phyloP scores from a whole-genome alignment of 2,888 invertebrate species.

The Caenorhabditis imperialis region DNA sequence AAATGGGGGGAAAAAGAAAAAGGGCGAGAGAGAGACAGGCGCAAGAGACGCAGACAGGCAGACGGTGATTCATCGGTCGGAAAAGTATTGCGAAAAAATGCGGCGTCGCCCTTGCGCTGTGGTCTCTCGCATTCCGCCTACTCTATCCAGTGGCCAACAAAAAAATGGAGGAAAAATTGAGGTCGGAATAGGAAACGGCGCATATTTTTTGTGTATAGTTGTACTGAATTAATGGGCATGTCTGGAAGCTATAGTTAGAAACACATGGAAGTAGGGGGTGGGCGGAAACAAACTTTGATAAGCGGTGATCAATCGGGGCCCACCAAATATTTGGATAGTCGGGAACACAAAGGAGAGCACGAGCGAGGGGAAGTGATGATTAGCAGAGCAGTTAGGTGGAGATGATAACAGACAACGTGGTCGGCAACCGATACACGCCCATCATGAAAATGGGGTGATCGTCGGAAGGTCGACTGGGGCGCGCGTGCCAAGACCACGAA shows the following conservation, averaged over 20 bases:
- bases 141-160: neutral
- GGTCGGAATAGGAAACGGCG: conserved; percentile 43
- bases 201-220: conserved; percentile 29
- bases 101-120: conserved; percentile 14
- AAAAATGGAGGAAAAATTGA: conserved; percentile 38
- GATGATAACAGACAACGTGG: conserved; percentile 1
- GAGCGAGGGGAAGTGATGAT: conserved; percentile 19
- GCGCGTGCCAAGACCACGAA: conserved; percentile 27
- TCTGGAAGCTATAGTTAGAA: neutral
- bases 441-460: conserved; percentile 37
- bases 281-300: conserved; percentile 14
- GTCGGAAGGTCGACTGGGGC: conserved; percentile 22
- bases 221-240: conserved; percentile 15
- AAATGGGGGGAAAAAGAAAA: conserved; percentile 1
- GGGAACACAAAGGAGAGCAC: conserved; percentile 1
- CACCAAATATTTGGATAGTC: conserved; percentile 34
- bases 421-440: conserved; percentile 30
- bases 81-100: conserved; percentile 41
- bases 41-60: conserved; percentile 14
- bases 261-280: neutral
- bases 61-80: conserved; percentile 38
- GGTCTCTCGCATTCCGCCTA: conserved; percentile 12
- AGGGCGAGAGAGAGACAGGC: neutral
- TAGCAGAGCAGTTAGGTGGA: conserved; percentile 14
- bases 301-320: conserved; percentile 23